phyloP scores from a whole-genome alignment of 2,797 vertebrate genomes.

The Selene dorsalis region DNA sequence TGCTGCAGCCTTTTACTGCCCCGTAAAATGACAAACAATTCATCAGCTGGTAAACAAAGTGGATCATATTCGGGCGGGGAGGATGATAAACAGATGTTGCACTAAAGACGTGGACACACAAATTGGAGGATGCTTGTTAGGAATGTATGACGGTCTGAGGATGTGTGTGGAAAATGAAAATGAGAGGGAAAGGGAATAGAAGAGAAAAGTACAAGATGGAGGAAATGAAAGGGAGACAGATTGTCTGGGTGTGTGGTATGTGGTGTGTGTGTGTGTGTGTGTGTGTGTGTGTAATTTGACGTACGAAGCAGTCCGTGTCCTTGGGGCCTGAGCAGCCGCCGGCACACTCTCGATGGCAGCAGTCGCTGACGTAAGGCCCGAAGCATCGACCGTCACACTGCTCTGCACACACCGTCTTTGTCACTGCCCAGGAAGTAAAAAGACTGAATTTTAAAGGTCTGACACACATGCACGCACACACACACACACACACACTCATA shows the following conservation, averaged over 20 bases:
- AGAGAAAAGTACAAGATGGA: background rate
- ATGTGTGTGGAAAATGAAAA: background rate
- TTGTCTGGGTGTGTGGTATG: background rate
- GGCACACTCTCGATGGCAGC: conserved; percentile 96
- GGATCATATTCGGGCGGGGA: conserved; percentile 24
- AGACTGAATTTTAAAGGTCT: conserved; percentile 63
- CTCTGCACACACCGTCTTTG: conserved; percentile 96
- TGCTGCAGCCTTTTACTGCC: conserved; percentile 57
- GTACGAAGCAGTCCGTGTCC: conserved; percentile 94
- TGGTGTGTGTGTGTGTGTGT: background rate
- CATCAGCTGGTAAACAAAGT: conserved; percentile 70
- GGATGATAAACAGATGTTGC: conserved; percentile 52
- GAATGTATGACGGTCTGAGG: background rate
- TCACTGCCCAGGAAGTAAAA: conserved; percentile 83
- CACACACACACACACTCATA: conserved; percentile 15
- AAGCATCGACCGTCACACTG: conserved; percentile 98
- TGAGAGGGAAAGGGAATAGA: background rate
- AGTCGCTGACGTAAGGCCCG: conserved; percentile 96
- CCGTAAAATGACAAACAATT: conserved; percentile 68
- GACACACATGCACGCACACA: conserved; percentile 30
- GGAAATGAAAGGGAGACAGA: background rate
- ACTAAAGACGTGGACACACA: conserved; percentile 3
- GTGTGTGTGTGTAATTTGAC: conserved; percentile 59
- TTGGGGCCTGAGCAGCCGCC: conserved; percentile 96
- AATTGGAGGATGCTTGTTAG: background rate